Evolutionary conservation across 2,888 invertebrate genomes (phyloP).

Genomic region (Smittia aterrima): DNA sequence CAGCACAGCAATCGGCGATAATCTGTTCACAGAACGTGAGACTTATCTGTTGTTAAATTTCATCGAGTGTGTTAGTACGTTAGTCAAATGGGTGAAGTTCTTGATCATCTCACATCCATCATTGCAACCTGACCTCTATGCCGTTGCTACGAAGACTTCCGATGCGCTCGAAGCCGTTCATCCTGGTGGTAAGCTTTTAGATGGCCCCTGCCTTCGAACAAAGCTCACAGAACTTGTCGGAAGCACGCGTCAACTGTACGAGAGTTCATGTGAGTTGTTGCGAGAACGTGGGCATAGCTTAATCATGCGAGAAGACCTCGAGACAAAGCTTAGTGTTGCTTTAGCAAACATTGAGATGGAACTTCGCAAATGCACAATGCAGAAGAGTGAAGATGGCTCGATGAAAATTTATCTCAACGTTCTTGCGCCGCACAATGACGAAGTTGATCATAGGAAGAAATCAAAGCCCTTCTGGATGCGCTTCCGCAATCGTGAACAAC

Average conservation of each 20-base stretch:
- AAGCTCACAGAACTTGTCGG: conserved; percentile 75
- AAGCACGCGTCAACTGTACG: conserved; percentile 60
- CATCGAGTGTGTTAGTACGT: conserved; percentile 77
- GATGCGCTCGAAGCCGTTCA: conserved; percentile 70
- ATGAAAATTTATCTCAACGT: conserved; percentile 53
- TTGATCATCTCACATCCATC: conserved; percentile 66
- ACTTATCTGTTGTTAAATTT: conserved; percentile 64
- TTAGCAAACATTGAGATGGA: conserved; percentile 71
- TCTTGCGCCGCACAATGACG: conserved; percentile 51
- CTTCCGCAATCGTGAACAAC: conserved; percentile 55
- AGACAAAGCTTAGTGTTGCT: conserved; percentile 65
- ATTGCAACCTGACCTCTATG: conserved; percentile 71
- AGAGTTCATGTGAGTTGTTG: conserved; percentile 69
- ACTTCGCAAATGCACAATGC: conserved; percentile 64
- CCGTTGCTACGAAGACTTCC: conserved; percentile 70
- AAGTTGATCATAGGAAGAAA: conserved; percentile 59
- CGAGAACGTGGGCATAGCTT: conserved; percentile 67
- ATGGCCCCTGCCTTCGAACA: conserved; percentile 70
- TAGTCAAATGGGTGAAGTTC: conserved; percentile 80
- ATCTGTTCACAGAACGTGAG: conserved; percentile 55
- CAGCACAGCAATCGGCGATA: conserved; percentile 51
- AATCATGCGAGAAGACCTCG: conserved; percentile 65
- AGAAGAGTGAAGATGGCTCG: conserved; percentile 52
- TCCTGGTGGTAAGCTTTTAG: conserved; percentile 76
- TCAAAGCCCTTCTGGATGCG: conserved; percentile 69